Conservation (phyloP, 2,888 invertebrate genomes). For the Cybosia mesomella region DNA sequence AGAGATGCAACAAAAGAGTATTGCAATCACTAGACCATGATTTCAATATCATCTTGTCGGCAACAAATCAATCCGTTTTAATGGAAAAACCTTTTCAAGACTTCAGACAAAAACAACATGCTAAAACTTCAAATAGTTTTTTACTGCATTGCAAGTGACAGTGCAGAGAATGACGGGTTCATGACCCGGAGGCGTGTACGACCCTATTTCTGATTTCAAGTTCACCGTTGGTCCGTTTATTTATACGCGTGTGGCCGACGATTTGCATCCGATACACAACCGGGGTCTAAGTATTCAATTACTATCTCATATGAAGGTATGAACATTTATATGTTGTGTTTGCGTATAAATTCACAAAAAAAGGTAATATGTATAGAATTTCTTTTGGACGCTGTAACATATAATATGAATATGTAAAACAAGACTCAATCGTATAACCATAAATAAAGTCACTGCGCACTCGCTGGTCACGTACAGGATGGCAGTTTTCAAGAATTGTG, state of each 20-base stretch:
- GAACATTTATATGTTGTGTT: conserved; percentile 28
- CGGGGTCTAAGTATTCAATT: conserved; percentile 23
- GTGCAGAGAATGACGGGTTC: conserved; percentile 58
- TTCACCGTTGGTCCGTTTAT: conserved; percentile 61
- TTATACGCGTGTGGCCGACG: conserved; percentile 61
- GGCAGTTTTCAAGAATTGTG: conserved; percentile 2
- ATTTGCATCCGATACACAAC: conserved; percentile 68
- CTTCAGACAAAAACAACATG: conserved; percentile 22
- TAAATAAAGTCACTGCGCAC: conserved; percentile 50
- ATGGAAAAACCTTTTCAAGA: conserved; percentile 29
- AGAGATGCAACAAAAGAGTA: conserved; percentile 23
- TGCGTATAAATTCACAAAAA: not conserved
- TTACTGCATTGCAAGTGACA: conserved; percentile 30
- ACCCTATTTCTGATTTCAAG: conserved; percentile 69
- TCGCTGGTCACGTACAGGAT: not conserved
- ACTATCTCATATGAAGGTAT: conserved; percentile 39
- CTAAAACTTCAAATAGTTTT: conserved; percentile 17
- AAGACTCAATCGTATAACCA: conserved; percentile 48
- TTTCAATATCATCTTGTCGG: conserved; percentile 30
- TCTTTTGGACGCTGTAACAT: not conserved
- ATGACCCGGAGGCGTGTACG: conserved; percentile 66
- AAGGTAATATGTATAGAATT: not conserved
- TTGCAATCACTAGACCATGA: conserved; percentile 20
- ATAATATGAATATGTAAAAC: conserved; percentile 55
- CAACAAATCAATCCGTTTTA: conserved; percentile 38